A percentile compares a stretch with the other conserved stretches of the same genome.
Evolutionary conservation across 2,888 invertebrate species (phyloP).

Genomic region (Pasiphila rectangulata): DNA sequence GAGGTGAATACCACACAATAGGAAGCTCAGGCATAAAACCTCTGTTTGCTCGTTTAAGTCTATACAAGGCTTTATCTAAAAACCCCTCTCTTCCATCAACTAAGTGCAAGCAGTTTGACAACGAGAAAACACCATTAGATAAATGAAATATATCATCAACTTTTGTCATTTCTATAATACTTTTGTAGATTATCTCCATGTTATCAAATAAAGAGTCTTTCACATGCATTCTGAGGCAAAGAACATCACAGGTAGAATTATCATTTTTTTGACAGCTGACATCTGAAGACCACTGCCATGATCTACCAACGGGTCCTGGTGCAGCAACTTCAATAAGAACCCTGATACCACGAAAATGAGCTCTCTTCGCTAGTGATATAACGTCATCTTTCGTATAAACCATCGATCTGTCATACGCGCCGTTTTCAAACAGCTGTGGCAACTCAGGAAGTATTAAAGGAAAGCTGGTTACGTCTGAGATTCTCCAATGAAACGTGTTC

Average conservation of each 20-base stretch:
- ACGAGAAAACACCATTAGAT: slow-evolving; percentile 87
- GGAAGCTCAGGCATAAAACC: slow-evolving; percentile 79
- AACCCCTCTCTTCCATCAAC: slow-evolving; percentile 87
- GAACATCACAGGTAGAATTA: slow-evolving; percentile 82
- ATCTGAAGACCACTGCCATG: slow-evolving; percentile 89
- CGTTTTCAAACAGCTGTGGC: slow-evolving; percentile 87
- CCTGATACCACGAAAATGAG: slow-evolving; percentile 88
- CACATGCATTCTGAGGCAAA: slow-evolving; percentile 88
- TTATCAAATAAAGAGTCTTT: slow-evolving; percentile 85
- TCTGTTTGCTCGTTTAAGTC: slow-evolving; percentile 81
- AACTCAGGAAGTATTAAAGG: slow-evolving; percentile 87
- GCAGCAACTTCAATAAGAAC: slow-evolving; percentile 93
- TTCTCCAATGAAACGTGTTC: slow-evolving; percentile 95
- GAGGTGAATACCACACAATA: slow-evolving; percentile 86
- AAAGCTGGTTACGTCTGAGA: slow-evolving; percentile 93
- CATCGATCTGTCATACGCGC: slow-evolving; percentile 88
- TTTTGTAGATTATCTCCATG: slow-evolving; percentile 85
- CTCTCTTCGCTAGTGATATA: slow-evolving; percentile 86
- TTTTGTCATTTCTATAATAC: slow-evolving; percentile 85
- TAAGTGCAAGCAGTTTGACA: slow-evolving; percentile 84
- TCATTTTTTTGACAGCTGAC: slow-evolving; percentile 54
- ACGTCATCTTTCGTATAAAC: slow-evolving; percentile 86
- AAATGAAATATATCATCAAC: slow-evolving; percentile 89
- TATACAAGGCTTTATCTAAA: slow-evolving; percentile 82
- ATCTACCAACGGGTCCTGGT: slow-evolving; percentile 91